These are phyloP conservation scores for Vicugna pacos DNA, from an alignment of 2,113 vertebrate genomes.

Conservation along the genomic window DNA sequence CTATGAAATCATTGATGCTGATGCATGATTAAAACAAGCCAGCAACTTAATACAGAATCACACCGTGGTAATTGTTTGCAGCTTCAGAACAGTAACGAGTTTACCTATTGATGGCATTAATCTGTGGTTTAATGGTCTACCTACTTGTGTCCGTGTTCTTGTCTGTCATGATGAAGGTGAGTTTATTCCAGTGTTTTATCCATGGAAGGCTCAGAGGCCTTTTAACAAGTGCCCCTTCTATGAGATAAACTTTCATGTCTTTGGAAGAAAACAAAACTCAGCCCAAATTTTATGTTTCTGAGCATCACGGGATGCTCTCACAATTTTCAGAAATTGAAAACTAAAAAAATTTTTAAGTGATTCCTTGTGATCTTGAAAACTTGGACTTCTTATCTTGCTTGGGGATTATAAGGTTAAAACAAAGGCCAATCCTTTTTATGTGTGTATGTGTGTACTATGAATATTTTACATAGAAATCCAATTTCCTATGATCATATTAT, in stretches of 20 bases:
- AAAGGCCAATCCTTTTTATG: neutral
- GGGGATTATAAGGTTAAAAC: neutral
- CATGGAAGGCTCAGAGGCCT: neutral
- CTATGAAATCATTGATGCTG: neutral
- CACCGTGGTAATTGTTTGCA: neutral
- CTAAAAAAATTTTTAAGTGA: neutral
- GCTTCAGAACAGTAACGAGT: neutral
- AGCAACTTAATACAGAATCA: neutral
- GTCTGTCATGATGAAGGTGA: neutral
- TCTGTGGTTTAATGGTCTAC: neutral
- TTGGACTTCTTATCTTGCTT: neutral
- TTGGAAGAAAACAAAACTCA: neutral
- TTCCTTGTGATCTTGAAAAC: neutral
- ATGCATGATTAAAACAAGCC: neutral
- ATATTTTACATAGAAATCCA: neutral
- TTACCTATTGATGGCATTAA: neutral
- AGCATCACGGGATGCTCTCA: neutral
- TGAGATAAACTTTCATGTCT: neutral
- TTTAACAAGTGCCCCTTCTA: neutral
- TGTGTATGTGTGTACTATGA: neutral
- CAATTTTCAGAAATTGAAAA: constrained; percentile 6
- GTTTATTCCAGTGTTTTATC: neutral
- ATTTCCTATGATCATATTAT: neutral
- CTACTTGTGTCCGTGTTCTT: neutral
- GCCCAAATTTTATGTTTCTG: neutral